Evolutionary conservation across 2,888 invertebrate species (phyloP), one percentile per base, ranked within the genome.

Genomic region (Nomada lathburiana): DNA sequence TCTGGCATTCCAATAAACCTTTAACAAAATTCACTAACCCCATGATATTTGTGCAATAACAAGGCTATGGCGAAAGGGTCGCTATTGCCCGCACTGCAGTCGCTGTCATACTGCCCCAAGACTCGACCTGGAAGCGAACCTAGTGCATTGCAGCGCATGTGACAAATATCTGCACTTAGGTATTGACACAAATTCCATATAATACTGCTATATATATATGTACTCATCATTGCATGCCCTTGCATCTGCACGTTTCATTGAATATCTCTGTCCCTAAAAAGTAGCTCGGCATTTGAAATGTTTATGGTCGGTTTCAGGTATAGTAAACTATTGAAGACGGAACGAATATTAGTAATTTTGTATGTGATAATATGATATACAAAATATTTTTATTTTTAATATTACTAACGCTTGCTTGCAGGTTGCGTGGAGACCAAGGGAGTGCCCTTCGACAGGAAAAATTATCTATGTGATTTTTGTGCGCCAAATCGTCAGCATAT

Each of bases 51-150:
- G 88, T 88, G 86, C 82, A 83, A 90, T 92, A 91, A 92, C 89
- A 93, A 96, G 96, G 95, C 95, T 96, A 93, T 96, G 96, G 95
- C 95, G 96, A 94, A 96, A 96, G 94, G 96, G 96, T 94, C 96
- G 96, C 94, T 96, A 96, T 95, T 96, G 96, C 94, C 96, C 96
- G 92, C 95, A 96, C 94, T 96, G 96, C 95, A 95, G 95, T 93
- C 96, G 96, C 94, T 96, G 96, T 94, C 96, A 96, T 95, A 95
- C 95, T 95, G 95, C 95, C 92, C 95, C 95, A 94, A 95, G 95
- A 94, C 96, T 96, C 94, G 96, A 96, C 93, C 95, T 96, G 95
- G 96, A 96, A 87, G 90, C 92, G 88, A 93, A 92, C 90, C 93
- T 94, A 90, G 92, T 94, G 88, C 94, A 94, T 92, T 95, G 95